Conservation (phyloP, 2,113 vertebrate genomes). For the Tachuris rubrigastra region DNA sequence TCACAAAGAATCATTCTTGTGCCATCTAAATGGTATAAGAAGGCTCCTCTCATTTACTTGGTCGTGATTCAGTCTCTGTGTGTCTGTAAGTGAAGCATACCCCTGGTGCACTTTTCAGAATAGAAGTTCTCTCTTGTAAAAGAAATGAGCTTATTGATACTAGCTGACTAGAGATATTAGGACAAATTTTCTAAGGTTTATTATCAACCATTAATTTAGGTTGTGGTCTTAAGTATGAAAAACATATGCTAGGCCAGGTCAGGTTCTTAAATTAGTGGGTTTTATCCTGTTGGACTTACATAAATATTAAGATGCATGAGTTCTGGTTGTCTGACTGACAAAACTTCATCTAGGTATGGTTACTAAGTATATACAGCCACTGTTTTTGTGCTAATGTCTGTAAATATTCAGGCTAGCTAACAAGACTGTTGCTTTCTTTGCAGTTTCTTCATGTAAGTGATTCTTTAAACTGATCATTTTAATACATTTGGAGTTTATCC, state of each 20-base stretch:
- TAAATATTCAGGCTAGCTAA: conserved; percentile 4
- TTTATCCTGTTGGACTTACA: background rate
- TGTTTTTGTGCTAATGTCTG: background rate
- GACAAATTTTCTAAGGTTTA: background rate
- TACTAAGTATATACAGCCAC: background rate
- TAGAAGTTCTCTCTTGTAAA: background rate
- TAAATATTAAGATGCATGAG: background rate
- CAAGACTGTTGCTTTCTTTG: background rate
- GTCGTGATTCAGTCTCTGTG: background rate
- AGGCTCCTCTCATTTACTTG: background rate
- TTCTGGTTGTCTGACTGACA: background rate
- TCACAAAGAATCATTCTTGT: background rate
- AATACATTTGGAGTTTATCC: conserved; percentile 10
- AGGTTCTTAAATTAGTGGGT: background rate
- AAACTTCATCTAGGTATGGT: background rate
- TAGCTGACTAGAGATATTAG: background rate
- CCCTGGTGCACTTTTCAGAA: background rate
- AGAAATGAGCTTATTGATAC: background rate
- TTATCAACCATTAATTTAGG: background rate
- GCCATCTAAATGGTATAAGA: background rate
- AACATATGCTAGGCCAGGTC: background rate
- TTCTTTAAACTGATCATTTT: background rate
- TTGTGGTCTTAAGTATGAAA: background rate
- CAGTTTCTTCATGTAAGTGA: background rate
- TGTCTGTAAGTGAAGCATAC: background rate